Evolutionary conservation across 2,797 vertebrate species (phyloP), one percentile per base, ranked within the genome.

Genomic region (Pangasius larnaudii): DNA sequence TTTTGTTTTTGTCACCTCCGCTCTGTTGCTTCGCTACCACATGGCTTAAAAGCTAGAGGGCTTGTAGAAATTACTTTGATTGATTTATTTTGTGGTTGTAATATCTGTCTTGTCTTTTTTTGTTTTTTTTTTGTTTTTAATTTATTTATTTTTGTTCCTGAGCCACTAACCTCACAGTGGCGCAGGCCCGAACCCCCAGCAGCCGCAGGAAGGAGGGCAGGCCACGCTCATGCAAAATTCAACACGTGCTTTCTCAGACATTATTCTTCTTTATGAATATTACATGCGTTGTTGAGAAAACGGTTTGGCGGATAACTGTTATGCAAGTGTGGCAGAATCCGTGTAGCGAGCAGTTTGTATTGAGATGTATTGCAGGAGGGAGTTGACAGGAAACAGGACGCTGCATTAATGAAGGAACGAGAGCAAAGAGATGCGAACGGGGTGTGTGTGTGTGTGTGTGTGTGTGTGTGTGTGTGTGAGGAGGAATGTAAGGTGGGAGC

Each of bases 201-300:
- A 85, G 36, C 46, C 56, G 14, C 75, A 72, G 59, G 69, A 75
- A 85, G 53, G 10, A 69, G 49, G 10, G 22, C 58, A 49, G 84
- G 84, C 33, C 84, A 84, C 79, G 63, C 87, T 88, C 95, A 96
- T 97, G 92, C 96, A 97, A 95, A 97, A 98, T 98, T 98, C 95
- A 99, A 96, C 85, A 90, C 86, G 91, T 85, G 94, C 94, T 92
- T 97, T 97, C 95, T 91, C 89, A 93, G 91, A 94, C 96, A 94
- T 97, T 96, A 96, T 96, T 92, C 89, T 96, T 94, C 89, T 59
- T 95, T 96, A 97, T 98, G 95, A 98, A 98, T 98, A 97, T 96
- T 98, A 94, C 95, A 98, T 95, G n/a, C 95, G 91, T 96, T 96
- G 95, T 97, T 96, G 93, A 93, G 90, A 92, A 90, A 93, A 95